Percentiles rank a stretch among this genome's conserved stretches.
These are phyloP conservation scores for Pseudeuparius sepicola DNA, from an alignment of 2,888 invertebrate species.

Conservation along the genomic window DNA sequence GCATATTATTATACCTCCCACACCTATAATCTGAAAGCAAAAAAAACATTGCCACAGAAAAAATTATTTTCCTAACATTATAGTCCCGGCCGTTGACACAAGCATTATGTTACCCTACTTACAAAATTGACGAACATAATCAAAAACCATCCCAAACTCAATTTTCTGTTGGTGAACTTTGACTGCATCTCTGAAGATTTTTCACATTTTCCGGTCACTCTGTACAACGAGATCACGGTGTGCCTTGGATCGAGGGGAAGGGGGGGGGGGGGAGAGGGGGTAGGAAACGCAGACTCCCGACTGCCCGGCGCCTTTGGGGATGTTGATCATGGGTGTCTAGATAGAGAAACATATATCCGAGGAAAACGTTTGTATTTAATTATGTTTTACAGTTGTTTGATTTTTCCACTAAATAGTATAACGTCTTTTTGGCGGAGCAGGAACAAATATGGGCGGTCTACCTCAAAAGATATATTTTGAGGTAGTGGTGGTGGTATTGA, in stretches of 20 bases:
- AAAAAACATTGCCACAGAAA: background rate
- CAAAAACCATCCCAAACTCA: slow-evolving; percentile 28
- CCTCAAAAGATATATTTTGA: slow-evolving; percentile 11
- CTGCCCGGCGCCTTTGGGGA: too few species aligned
- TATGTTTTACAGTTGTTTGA: too few species aligned
- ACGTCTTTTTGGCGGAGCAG: slow-evolving; percentile 15
- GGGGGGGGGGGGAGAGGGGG: too few species aligned
- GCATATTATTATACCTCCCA: slow-evolving; percentile 29
- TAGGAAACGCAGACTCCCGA: slow-evolving; percentile 1
- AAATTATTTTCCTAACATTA: slow-evolving; percentile 2
- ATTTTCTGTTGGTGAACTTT: slow-evolving; percentile 19
- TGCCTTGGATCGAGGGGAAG: too few species aligned
- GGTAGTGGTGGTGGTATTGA: slow-evolving; percentile 7
- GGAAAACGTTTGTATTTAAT: too few species aligned
- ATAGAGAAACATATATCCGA: too few species aligned
- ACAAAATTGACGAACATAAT: slow-evolving; percentile 32
- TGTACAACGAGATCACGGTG: too few species aligned
- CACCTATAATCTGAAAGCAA: slow-evolving; percentile 28
- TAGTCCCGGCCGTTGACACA: too few species aligned
- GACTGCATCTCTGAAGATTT: slow-evolving; percentile 11
- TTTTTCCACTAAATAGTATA: slow-evolving; percentile 18
- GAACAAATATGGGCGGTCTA: slow-evolving; percentile 20
- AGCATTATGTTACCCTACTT: too few species aligned
- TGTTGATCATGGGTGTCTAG: too few species aligned
- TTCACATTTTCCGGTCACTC: too few species aligned